Conservation (phyloP, 35 echinoderm and acorn worm species). For the Acanthaster planci region DNA sequence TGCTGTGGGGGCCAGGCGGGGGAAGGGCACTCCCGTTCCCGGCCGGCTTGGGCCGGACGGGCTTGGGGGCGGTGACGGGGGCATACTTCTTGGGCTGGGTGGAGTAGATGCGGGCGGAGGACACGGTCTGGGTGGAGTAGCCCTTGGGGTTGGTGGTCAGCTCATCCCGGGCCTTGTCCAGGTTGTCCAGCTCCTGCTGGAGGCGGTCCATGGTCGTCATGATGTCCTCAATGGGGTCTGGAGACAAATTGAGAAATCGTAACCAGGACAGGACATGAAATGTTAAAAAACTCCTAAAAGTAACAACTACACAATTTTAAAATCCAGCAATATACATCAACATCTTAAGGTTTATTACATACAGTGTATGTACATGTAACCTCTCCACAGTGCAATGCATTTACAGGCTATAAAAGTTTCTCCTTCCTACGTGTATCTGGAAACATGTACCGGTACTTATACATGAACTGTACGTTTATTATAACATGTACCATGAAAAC, state of each 20-base stretch:
- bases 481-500: too few species aligned
- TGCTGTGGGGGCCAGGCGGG: conserved; percentile 24
- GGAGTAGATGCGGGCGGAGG: conserved; percentile 26
- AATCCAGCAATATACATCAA: neutral
- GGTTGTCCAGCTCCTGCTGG: conserved; percentile 37
- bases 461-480: too few species aligned
- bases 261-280: neutral
- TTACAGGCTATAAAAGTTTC: neutral
- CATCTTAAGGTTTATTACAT: neutral
- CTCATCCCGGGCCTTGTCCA: conserved; percentile 25
- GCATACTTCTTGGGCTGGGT: conserved; percentile 46
- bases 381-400: neutral
- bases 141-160: neutral
- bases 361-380: neutral
- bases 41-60: neutral
- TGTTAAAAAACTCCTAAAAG: neutral
- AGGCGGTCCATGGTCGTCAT: conserved; percentile 50
- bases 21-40: conserved; percentile 25
- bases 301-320: neutral
- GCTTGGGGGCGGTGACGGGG: conserved; percentile 53
- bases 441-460: too few species aligned
- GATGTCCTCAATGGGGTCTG: conserved; percentile 15
- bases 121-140: conserved; percentile 21
- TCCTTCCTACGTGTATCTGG: neutral
- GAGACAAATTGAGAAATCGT: neutral